These are phyloP conservation scores for Diachasma alloeum DNA, from an alignment of 1,140 invertebrate species.

Conservation along the genomic window DNA sequence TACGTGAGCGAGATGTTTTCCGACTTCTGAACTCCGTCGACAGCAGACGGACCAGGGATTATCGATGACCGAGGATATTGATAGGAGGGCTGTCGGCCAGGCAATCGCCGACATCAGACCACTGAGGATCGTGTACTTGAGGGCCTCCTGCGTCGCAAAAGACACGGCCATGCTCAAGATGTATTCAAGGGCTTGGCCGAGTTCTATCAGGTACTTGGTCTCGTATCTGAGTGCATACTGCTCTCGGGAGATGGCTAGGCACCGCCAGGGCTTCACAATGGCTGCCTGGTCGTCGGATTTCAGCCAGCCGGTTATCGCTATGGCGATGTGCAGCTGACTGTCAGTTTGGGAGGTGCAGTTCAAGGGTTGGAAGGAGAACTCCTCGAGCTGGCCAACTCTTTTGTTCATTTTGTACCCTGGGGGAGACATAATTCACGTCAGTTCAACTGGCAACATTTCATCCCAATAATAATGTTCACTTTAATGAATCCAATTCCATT, in stretches of 20 bases:
- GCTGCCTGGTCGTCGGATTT: constrained; percentile 61
- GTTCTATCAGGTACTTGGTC: constrained; percentile 72
- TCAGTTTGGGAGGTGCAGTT: constrained; percentile 48
- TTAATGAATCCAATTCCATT: no score
- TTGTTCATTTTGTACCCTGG: constrained; percentile 78
- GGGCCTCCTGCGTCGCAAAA: constrained; percentile 76
- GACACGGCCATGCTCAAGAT: constrained; percentile 72
- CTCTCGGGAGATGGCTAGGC: constrained; percentile 70
- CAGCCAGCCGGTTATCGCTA: constrained; percentile 77
- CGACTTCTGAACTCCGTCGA: constrained; percentile 71
- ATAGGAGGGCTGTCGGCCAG: constrained; percentile 75
- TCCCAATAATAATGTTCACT: no score
- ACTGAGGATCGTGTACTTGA: constrained; percentile 76
- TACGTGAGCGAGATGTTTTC: constrained; percentile 76
- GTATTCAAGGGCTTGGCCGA: constrained; percentile 74
- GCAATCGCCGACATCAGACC: constrained; percentile 75
- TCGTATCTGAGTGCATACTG: constrained; percentile 79
- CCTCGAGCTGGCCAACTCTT: constrained; percentile 75
- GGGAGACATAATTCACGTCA: not conserved
- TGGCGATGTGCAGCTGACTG: constrained; percentile 71
- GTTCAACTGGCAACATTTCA: no score
- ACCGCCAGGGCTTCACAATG: constrained; percentile 70
- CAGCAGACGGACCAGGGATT: constrained; percentile 82
- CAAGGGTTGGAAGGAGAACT: constrained; percentile 73
- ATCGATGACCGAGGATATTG: constrained; percentile 73